phyloP scores from a whole-genome alignment of 1,140 invertebrate species.

The Nasonia longicornis region DNA sequence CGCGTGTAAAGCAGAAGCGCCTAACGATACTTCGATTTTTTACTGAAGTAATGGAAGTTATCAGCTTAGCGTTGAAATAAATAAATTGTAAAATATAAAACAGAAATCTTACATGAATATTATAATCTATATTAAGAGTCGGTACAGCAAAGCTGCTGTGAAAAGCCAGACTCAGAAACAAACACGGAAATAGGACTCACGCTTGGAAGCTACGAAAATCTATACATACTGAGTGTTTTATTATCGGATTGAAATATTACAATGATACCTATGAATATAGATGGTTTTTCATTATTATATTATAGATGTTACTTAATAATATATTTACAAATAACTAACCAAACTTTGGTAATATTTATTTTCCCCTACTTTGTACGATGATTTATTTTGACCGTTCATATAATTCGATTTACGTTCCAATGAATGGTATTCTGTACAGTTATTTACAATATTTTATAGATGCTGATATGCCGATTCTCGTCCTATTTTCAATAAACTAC shows the following conservation, averaged over 20 bases:
- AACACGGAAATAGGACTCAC: constrained; percentile 47
- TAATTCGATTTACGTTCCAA: background rate
- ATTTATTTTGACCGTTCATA: background rate
- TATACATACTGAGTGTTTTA: constrained; percentile 62
- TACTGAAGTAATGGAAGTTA: constrained; percentile 41
- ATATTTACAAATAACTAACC: constrained; percentile 65
- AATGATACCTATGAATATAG: constrained; percentile 61
- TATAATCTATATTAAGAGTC: constrained; percentile 34
- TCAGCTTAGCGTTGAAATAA: constrained; percentile 38
- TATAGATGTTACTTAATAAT: constrained; percentile 65
- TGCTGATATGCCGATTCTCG: background rate
- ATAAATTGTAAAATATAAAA: constrained; percentile 29
- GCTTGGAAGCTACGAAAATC: constrained; percentile 54
- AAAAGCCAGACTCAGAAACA: background rate
- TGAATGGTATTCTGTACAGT: constrained; percentile 5
- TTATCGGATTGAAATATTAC: constrained; percentile 61
- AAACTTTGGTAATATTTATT: constrained; percentile 49
- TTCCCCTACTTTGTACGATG: background rate
- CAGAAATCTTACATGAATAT: background rate
- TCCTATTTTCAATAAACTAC: background rate
- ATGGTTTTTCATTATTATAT: constrained; percentile 66
- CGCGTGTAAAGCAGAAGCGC: constrained; percentile 31
- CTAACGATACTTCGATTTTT: constrained; percentile 50
- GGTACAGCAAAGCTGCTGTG: background rate
- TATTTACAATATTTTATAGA: constrained; percentile 30